A percentile compares a stretch with the other conserved stretches of the same genome.
Conservation (phyloP, 2,113 vertebrate species). For the Tachuris rubrigastra region DNA sequence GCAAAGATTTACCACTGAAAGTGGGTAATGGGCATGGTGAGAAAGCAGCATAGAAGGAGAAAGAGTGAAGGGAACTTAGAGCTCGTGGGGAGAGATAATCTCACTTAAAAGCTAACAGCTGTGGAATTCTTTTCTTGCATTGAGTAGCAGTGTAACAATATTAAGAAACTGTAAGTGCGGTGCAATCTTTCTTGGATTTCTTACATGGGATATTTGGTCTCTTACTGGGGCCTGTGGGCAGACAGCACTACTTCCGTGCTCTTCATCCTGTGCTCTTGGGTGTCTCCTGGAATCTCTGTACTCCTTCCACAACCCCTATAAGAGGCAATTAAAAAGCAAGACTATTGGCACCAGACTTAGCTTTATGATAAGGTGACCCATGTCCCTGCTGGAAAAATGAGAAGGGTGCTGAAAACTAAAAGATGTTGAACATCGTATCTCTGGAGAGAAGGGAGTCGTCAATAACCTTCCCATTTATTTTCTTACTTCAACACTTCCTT, state of each 20-base stretch:
- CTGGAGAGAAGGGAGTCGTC: background rate
- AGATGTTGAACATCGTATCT: background rate
- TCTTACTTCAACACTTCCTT: background rate
- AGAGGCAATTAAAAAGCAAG: slow-evolving; percentile 6
- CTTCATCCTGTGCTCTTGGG: background rate
- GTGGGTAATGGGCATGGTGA: background rate
- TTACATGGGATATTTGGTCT: background rate
- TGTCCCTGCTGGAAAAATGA: background rate
- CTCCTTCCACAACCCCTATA: background rate
- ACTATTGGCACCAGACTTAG: background rate
- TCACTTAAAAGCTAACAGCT: background rate
- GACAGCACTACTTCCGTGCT: background rate
- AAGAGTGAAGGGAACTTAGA: background rate
- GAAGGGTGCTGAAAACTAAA: background rate
- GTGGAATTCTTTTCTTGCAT: background rate
- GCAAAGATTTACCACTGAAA: background rate
- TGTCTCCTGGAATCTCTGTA: background rate
- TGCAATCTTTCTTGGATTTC: background rate
- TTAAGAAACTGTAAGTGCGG: background rate
- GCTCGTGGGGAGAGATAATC: background rate
- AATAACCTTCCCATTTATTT: background rate
- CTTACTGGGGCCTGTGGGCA: background rate
- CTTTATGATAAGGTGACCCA: background rate
- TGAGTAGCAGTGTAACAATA: background rate
- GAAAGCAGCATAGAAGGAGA: background rate